Evolutionary conservation across 2,113 vertebrate genomes (phyloP), one percentile per base, ranked within the genome.

Genomic region (Neoarius graeffei): DNA sequence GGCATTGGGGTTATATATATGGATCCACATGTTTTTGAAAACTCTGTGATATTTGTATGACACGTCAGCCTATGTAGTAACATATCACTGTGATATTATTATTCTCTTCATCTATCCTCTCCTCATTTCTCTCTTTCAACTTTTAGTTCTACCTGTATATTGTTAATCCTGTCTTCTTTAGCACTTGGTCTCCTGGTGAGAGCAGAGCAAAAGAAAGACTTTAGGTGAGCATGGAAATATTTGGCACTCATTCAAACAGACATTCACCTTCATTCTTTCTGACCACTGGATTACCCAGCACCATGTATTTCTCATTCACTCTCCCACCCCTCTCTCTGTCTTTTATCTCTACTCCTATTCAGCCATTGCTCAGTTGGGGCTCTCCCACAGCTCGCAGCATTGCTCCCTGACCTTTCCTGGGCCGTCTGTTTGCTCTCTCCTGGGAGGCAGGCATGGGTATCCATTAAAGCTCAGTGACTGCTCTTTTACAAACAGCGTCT

Each of bases 391-490:
- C 76, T 88, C 85, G 69, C 87, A 85, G 85, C 13, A 42, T 76
- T 85, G 87, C 77, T 90, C 76, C 83, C 79, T 89, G 90, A 91
- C 89, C 89, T 91, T 91, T 89, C 87, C 56, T 42, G 52, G 80
- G 59, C 54, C 14, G 67, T 80, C 77, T 83, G 85, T 87, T 87
- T 74, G 79, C 64, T 17, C 56, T 87, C 89, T 73, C 87, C n/a
- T 76, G 83, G 35, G 42, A 57, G 15, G 82, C 64, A 3, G 57
- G 52, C 35, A 67, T 4, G 25, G 59, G 84, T 19, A 79, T 67
- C 25, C 48, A 35, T 87, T 87, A 87, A 83, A 85, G 48, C 57
- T 54, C 57, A 81, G 30, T 73, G 62, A 88, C 56, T 89, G 81
- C 85, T 79, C 88, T 90, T 85, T 85, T 81, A 20, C 80, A 79